These are phyloP conservation scores for Argyra leucocephala DNA, from an alignment of 2,888 invertebrate species.

Conservation along the genomic window DNA sequence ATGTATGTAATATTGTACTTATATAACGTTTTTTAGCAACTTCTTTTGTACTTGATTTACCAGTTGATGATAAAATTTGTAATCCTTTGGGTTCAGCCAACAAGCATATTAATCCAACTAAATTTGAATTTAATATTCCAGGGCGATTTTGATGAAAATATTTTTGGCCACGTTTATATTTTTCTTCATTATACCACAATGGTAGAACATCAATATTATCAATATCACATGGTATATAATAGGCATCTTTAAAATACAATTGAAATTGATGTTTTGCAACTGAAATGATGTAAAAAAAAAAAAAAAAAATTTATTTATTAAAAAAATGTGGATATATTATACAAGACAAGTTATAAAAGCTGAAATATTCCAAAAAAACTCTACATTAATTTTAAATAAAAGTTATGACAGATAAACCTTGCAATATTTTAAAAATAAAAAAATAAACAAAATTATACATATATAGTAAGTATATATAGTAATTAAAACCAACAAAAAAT, in stretches of 20 bases:
- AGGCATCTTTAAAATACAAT: constrained; percentile 8
- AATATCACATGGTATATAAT: constrained; percentile 17
- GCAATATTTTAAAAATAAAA: too few species aligned
- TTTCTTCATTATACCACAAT: constrained; percentile 22
- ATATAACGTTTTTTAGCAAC: constrained; percentile 63
- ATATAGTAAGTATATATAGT: too few species aligned
- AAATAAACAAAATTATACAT: too few species aligned
- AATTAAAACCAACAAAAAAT: too few species aligned
- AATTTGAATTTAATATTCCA: constrained; percentile 55
- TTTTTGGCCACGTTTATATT: constrained; percentile 49
- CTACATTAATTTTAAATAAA: too few species aligned
- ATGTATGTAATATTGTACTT: constrained; percentile 60
- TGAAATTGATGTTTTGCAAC: constrained; percentile 18
- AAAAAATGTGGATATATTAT: constrained; percentile 7
- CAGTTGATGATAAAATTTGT: constrained; percentile 54
- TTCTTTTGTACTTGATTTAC: constrained; percentile 51
- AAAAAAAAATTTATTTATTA: not conserved
- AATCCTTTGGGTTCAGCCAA: constrained; percentile 60
- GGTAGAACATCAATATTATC: constrained; percentile 18
- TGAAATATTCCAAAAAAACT: too few species aligned
- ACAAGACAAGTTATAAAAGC: not conserved
- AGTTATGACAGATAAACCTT: too few species aligned
- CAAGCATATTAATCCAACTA: constrained; percentile 59
- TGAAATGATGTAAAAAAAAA: constrained; percentile 10
- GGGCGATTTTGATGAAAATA: constrained; percentile 59